phyloP scores from a whole-genome alignment of 2,888 invertebrate genomes.

The Nycteola revayana region DNA sequence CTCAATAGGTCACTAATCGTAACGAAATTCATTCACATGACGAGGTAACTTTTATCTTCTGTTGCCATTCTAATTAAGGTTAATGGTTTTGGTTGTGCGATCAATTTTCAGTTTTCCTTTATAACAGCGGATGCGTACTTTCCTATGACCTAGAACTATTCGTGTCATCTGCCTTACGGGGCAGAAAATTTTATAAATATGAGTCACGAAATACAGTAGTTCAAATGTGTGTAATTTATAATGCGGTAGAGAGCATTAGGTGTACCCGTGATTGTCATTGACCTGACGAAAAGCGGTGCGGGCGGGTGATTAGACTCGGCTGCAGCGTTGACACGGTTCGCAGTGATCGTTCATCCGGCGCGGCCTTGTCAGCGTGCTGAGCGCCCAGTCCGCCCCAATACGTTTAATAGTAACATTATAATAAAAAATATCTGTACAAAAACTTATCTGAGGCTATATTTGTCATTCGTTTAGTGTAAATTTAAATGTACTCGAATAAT shows the following conservation, averaged over 20 bases:
- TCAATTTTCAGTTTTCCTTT: slow-evolving; percentile 10
- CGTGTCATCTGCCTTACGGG: slow-evolving; percentile 12
- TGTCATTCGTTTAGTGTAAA: neutral
- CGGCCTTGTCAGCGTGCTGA: slow-evolving; percentile 55
- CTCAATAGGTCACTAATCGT: too few species aligned
- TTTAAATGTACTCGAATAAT: too few species aligned
- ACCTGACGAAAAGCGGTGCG: slow-evolving; percentile 50
- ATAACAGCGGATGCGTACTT: slow-evolving; percentile 10
- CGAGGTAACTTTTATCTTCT: slow-evolving; percentile 23
- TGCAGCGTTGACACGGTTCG: slow-evolving; percentile 67
- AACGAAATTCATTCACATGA: slow-evolving; percentile 21
- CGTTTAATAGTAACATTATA: slow-evolving; percentile 14
- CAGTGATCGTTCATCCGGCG: slow-evolving; percentile 68
- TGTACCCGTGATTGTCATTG: slow-evolving; percentile 48
- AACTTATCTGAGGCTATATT: neutral
- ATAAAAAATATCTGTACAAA: slow-evolving; percentile 1
- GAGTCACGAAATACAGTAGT: slow-evolving; percentile 1
- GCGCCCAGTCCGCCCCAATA: slow-evolving; percentile 13
- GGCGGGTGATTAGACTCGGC: slow-evolving; percentile 59
- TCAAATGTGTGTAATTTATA: too few species aligned
- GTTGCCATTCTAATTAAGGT: slow-evolving; percentile 31
- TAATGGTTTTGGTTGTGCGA: slow-evolving; percentile 32
- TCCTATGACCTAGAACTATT: slow-evolving; percentile 18
- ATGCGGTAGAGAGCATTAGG: too few species aligned
- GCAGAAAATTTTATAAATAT: slow-evolving; percentile 3